Evolutionary conservation across 2,888 invertebrate genomes (phyloP).

Genomic region (Netelia fuscicornis): DNA sequence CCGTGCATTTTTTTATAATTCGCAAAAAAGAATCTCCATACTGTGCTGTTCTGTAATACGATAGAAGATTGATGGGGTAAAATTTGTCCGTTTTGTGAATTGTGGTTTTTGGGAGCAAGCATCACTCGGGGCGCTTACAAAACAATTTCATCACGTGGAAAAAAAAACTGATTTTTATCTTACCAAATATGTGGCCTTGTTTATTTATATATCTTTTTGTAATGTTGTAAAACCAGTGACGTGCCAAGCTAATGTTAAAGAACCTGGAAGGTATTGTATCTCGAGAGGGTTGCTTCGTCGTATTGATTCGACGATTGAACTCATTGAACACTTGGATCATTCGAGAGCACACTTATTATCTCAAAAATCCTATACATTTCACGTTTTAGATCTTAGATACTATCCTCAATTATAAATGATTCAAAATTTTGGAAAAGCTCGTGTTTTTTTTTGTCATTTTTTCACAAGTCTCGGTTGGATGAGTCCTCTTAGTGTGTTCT

Average conservation of each 20-base stretch:
- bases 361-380: not conserved
- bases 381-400: not conserved
- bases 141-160: slow-evolving; percentile 7
- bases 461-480: not conserved
- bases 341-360: not conserved
- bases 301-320: not conserved
- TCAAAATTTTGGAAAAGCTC: not conserved
- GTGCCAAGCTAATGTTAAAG: slow-evolving; percentile 10
- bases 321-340: not conserved
- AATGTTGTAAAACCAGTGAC: slow-evolving; percentile 34
- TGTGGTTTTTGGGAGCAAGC: not conserved
- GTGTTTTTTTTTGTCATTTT: not conserved
- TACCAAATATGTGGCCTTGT: not conserved
- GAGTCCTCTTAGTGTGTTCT: slow-evolving; percentile 21
- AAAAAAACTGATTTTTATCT: not conserved
- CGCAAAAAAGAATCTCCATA: not conserved
- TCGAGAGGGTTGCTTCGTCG: not conserved
- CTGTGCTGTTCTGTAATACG: not conserved
- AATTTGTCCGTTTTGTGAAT: slow-evolving; percentile 11
- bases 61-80: not conserved
- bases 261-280: slow-evolving; percentile 18
- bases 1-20: not conserved
- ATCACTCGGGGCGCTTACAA: not conserved
- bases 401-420: slow-evolving; percentile 24
- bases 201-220: not conserved